Conservation (phyloP, 2,888 invertebrate genomes). For the Alcis repandata region DNA sequence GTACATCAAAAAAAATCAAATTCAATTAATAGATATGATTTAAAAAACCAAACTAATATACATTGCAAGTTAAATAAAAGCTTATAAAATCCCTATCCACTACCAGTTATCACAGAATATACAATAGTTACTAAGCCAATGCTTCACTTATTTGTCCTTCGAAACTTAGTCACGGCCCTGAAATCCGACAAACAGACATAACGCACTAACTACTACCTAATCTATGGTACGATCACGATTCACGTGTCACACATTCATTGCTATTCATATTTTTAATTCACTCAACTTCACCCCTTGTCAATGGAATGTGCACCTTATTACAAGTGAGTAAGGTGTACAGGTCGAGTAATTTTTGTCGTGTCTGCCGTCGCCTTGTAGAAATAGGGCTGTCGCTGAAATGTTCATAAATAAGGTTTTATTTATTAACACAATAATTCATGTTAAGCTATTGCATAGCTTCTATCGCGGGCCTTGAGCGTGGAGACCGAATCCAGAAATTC, state of each 20-base stretch:
- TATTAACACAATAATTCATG: too few relatives aligned
- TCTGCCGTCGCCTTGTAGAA: conserved; percentile 28
- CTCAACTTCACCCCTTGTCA: conserved; percentile 20
- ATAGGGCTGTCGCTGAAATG: conserved; percentile 34
- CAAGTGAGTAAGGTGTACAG: conserved; percentile 24
- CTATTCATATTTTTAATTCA: conserved; percentile 42
- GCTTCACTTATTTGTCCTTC: conserved; percentile 1
- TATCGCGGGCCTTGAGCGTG: too few relatives aligned
- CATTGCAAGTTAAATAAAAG: too few relatives aligned
- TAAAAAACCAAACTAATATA: too few relatives aligned
- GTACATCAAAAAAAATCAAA: too few relatives aligned
- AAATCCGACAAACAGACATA: conserved; percentile 30
- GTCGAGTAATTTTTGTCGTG: conserved; percentile 20
- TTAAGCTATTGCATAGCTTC: too few relatives aligned
- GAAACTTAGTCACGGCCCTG: conserved; percentile 15
- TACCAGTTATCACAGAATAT: not conserved
- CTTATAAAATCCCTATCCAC: too few relatives aligned
- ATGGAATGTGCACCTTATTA: conserved; percentile 34
- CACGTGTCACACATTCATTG: conserved; percentile 24
- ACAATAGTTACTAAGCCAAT: not conserved
- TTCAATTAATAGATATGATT: too few relatives aligned
- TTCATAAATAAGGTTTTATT: not conserved
- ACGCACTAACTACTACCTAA: too few relatives aligned
- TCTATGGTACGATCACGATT: too few relatives aligned
- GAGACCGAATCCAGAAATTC: too few relatives aligned